phyloP scores from a whole-genome alignment of 2,113 vertebrate genomes.

The Siniperca knerii region DNA sequence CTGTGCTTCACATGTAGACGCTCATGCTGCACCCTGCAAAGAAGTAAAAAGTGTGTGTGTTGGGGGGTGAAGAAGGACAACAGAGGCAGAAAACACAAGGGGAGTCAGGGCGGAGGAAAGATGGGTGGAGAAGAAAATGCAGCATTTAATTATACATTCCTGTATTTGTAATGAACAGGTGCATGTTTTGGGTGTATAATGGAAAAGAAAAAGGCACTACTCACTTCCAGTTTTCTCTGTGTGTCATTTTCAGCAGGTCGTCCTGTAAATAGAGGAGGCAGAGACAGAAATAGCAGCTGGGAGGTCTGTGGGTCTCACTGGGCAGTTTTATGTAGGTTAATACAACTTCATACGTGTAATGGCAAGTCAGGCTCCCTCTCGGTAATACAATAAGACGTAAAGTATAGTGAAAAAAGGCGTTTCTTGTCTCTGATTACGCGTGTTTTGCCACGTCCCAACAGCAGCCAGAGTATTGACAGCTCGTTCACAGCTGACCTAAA shows the following conservation, averaged over 20 bases:
- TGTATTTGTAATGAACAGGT: accelerated
- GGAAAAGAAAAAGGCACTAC: accelerated
- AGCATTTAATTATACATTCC: too few species aligned
- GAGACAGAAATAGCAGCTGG: constrained; percentile 49
- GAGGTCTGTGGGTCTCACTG: constrained; percentile 32
- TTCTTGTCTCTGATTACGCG: accelerated
- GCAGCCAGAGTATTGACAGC: neutral
- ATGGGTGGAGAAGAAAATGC: neutral
- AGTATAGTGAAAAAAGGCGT: accelerated
- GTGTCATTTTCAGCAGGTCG: constrained; percentile 79
- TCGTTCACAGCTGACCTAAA: neutral
- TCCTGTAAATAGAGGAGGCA: constrained; percentile 57
- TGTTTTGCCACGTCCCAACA: constrained; percentile 40
- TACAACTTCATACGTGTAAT: accelerated
- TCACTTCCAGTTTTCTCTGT: constrained; percentile 82
- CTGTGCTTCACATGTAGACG: constrained; percentile 76
- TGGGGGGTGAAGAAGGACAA: too few species aligned
- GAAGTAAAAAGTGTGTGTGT: too few species aligned
- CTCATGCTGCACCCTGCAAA: constrained; percentile 80
- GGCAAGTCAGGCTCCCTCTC: accelerated
- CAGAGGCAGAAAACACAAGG: too few species aligned
- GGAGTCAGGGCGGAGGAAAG: too few species aligned
- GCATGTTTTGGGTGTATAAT: accelerated
- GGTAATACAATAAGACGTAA: accelerated
- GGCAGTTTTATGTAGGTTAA: constrained; percentile 21